phyloP scores from a whole-genome alignment of 2,797 vertebrate species.

The Labeo calbasu region DNA sequence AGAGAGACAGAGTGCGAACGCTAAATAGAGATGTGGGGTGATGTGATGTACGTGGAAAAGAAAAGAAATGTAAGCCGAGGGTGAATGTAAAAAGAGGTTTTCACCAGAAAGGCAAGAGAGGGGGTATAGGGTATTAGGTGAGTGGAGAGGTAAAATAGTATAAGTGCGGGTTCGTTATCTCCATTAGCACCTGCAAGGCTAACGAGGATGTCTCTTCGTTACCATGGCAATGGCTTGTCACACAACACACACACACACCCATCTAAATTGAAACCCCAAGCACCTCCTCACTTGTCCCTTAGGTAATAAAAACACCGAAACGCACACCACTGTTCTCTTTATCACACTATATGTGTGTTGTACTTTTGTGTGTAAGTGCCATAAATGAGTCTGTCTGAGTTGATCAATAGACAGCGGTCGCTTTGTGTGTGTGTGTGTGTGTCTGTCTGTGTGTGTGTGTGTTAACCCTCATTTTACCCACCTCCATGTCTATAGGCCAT shows the following conservation, averaged over 20 bases:
- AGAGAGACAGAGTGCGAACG: neutral
- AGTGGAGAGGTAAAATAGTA: constrained; percentile 65
- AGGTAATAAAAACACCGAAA: constrained; percentile 68
- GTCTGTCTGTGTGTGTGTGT: constrained; percentile 54
- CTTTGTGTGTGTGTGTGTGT: constrained; percentile 44
- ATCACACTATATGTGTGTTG: constrained; percentile 55
- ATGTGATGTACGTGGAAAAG: neutral
- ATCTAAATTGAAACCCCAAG: constrained; percentile 68
- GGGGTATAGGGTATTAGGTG: constrained; percentile 36
- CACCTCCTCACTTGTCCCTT: constrained; percentile 58
- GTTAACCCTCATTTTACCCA: constrained; percentile 35
- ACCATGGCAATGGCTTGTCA: constrained; percentile 76
- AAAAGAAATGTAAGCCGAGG: neutral
- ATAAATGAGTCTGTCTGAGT: constrained; percentile 76
- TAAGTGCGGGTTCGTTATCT: constrained; percentile 77
- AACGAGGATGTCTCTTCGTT: constrained; percentile 78
- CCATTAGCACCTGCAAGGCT: constrained; percentile 84
- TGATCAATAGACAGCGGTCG: constrained; percentile 74
- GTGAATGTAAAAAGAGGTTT: neutral
- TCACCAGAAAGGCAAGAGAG: neutral
- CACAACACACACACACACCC: constrained; percentile 65
- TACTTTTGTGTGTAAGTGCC: constrained; percentile 70
- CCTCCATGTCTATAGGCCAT: constrained; percentile 38
- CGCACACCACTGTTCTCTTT: constrained; percentile 34
- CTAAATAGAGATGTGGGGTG: constrained; percentile 46